These are phyloP conservation scores for Mimachlamys varia DNA, from an alignment of 2,888 invertebrate genomes.

Conservation along the genomic window DNA sequence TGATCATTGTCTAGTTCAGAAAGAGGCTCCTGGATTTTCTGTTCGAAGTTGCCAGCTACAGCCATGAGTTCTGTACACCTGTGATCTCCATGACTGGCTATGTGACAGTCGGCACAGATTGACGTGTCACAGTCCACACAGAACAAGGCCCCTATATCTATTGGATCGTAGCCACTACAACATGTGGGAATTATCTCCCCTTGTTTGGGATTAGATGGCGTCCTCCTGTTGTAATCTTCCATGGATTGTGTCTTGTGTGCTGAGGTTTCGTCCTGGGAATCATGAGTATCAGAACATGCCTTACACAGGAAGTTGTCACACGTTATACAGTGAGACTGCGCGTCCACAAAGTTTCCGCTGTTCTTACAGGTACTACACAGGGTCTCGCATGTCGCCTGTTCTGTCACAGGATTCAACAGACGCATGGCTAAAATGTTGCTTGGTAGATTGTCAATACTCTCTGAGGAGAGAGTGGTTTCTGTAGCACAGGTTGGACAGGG, in stretches of 20 bases:
- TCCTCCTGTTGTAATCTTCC: slow-evolving; percentile 59
- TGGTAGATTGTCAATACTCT: slow-evolving; percentile 58
- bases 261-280: slow-evolving; percentile 65
- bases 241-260: slow-evolving; percentile 67
- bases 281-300: slow-evolving; percentile 64
- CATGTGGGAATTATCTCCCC: slow-evolving; percentile 62
- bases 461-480: slow-evolving; percentile 53
- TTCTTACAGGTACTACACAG: slow-evolving; percentile 66
- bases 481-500: slow-evolving; percentile 73
- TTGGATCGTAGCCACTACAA: slow-evolving; percentile 70
- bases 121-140: slow-evolving; percentile 74
- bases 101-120: slow-evolving; percentile 71
- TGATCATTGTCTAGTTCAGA: slow-evolving; percentile 64
- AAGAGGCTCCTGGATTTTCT: slow-evolving; percentile 68
- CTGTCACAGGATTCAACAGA: slow-evolving; percentile 57
- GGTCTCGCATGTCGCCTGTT: slow-evolving; percentile 56
- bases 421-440: slow-evolving; percentile 71
- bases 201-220: slow-evolving; percentile 50
- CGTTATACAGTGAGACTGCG: slow-evolving; percentile 66
- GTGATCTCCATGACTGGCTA: slow-evolving; percentile 65
- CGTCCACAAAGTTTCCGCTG: slow-evolving; percentile 65
- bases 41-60: slow-evolving; percentile 73
- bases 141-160: slow-evolving; percentile 72
- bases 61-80: slow-evolving; percentile 72
- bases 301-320: slow-evolving; percentile 72